Evolutionary conservation across 2,888 invertebrate genomes (phyloP).

Genomic region (Barypeithes pellucidus): DNA sequence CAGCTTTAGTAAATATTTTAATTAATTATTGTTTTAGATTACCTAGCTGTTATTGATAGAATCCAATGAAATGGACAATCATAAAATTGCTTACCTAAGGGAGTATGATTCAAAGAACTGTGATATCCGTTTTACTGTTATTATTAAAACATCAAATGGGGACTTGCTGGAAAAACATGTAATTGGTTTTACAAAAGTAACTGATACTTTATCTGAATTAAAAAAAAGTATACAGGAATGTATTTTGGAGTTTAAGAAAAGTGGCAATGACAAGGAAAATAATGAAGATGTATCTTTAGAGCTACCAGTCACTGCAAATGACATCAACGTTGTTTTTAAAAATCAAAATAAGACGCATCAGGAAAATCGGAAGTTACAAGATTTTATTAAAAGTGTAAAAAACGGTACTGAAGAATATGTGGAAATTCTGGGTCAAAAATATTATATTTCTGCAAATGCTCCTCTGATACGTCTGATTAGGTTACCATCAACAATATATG

Average conservation of each 20-base stretch:
- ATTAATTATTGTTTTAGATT: background rate
- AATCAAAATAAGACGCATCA: constrained; percentile 17
- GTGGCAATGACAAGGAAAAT: constrained; percentile 26
- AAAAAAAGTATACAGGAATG: constrained; percentile 51
- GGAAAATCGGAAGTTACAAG: constrained; percentile 18
- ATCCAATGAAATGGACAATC: background rate
- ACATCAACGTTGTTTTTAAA: constrained; percentile 30
- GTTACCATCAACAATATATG: constrained; percentile 81
- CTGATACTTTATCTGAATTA: constrained; percentile 51
- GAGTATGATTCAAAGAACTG: constrained; percentile 26
- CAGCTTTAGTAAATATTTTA: too few species aligned
- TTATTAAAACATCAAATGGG: constrained; percentile 32
- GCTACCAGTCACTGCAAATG: constrained; percentile 4
- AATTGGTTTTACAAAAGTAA: constrained; percentile 21
- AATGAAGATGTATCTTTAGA: constrained; percentile 17
- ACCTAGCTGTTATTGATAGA: background rate
- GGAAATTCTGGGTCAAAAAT: constrained; percentile 72
- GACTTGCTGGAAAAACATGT: constrained; percentile 27
- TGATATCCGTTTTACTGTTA: constrained; percentile 33
- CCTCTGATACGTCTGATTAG: constrained; percentile 79
- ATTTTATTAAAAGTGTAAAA: constrained; percentile 29
- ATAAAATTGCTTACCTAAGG: constrained; percentile 35
- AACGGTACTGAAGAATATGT: constrained; percentile 12
- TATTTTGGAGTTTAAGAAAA: constrained; percentile 39
- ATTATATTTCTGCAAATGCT: constrained; percentile 79